Base-by-base conservation (phyloP, 2,888 invertebrate species). In the Baccha elongata region DNA sequence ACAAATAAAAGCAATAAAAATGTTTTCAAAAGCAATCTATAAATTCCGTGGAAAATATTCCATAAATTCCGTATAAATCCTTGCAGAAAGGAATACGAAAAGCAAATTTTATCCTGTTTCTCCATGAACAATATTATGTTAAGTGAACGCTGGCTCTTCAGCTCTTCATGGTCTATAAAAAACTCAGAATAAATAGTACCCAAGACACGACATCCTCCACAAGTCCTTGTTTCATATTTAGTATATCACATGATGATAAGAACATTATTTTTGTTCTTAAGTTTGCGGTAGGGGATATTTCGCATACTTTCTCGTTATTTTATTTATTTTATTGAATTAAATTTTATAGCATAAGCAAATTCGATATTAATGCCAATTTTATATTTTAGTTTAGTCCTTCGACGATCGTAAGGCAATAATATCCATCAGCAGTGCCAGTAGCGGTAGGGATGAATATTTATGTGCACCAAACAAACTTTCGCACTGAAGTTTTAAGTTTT, bases 31-130 rank as follows among this genome's bases (percentile, higher is more conserved):
- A 64, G 64, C 71, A 76, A 71, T 71, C 55, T 64, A 76, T 76
- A 65, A 78, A 78, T 78, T 81, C 71, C 64, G 19, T 65, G 52
- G 65, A 58, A 75, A 75, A 75, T 71, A 81, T 67, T 75, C 80
- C 80, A 81, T 67, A 67, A 73, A 79, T 72, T 73, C 58, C 71
- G 50, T 29, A 60, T 71, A 72, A 71, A 76, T 81, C 71, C 29
- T 58, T n/a, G 44, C n/a, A 44, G 44, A 40, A 37, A 46, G 19
- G 46, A 62, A 52, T 67, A 62, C 65, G 64, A 75, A 44, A 58
- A 74, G 15, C 60, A 64, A 74, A 68, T 52, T 55, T 40, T 19
- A 69, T 76, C 40, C 52, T 40, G 44, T 40, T 53, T 19, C 11
- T 29, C 6, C 29, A 50, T 50, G 26, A 15, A 13, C 23, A 23